Evolutionary conservation across 2,888 invertebrate genomes (phyloP), one percentile per base, ranked within the genome.

Genomic region (Chrysolina americana): DNA sequence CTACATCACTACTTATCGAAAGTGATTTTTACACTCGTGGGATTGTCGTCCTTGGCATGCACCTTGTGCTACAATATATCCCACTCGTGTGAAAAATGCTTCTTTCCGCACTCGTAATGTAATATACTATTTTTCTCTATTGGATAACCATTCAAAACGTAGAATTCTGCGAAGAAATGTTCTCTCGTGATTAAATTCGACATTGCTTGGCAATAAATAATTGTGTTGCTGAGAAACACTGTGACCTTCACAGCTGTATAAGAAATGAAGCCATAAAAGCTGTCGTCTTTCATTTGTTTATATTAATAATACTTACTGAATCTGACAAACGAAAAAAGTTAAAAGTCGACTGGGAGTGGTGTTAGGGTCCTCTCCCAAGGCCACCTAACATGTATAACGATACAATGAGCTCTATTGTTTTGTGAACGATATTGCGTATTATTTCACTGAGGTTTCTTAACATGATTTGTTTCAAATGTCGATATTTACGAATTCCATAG

Each of bases 231-330:
- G 53, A 53, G 53, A 53, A 53, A 44, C 50, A 17, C 10, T n/a
- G 9, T 28, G 28, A 59, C 59, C 59, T 59, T 59, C 59, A 59
- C 59, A 59, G 59, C 28, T 59, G 59, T 28, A 36, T 9, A 59
- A 59, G 59, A 28, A 59, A 59, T 59, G 8, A 9, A 59, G 17
- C 28, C 28, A 59, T 59, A 23, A 28, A 59, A 5, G 36, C 9
- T 28, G 59, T 36, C 50, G 15, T 59, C n/a, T 28, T 28, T 36
- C 36, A 59, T 59, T 28, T 59, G 59, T 59, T 59, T 59, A 28
- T 59, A 59, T 23, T 28, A 28, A 59, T 59, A 28, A 59, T 28
- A 23, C 59, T 28, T 28, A n/a, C n/a, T 9, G 5, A n/a, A 59
- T 59, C 59, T 59, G 59, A 59, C 28, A 6, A 59, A 28, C 0